Evolutionary conservation across 2,113 vertebrate species (phyloP), one percentile per base, ranked within the genome.

Genomic region (Sylvilagus bachmani): DNA sequence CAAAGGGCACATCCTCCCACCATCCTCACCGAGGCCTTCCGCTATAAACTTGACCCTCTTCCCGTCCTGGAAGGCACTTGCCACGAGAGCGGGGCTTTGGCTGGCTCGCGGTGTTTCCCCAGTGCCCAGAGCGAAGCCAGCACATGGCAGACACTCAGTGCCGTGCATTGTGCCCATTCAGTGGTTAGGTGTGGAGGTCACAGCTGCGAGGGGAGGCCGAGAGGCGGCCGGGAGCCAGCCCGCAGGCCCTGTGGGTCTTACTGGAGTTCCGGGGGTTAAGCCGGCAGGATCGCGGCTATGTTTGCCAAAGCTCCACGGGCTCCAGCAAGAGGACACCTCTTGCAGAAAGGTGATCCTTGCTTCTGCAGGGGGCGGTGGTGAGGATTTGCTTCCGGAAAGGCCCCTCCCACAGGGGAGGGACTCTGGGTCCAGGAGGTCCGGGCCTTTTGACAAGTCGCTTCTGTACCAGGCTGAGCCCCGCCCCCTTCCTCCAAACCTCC

Each of bases 171-270:
- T n/a, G 0, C 53, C 78, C 21, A 69, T 44, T 33, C 74, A 70
- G n/a, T 11, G 67, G 61, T 71, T 21, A n/a, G 83, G 74, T 10
- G 13, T 70, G 81, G 75, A 71, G 61, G 61, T 87, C 86, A 66
- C 1, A 21, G 92, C 33, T 93, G 80, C 8, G 17, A 55, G 55
- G 21, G 38, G 78, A 36, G 95, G 25, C 58, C 17, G 49, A 51
- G 62, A 86, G 44, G 71, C 21, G 24, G 82, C 93, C 64, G 36
- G 69, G 49, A 86, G 69, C 86, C 64, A 36, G 93, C 33, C 38
- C 19, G 58, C 89, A 89, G 93, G 93, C 86, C 51, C 66, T 16
- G 51, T 16, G 3, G 33, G 78, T 82, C 95, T 93, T 93, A 89
- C 86, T 86, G 55, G 53, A 95, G 79, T 58, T n/a, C 84, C 38